Conservation (phyloP, 2,113 vertebrate genomes). For the Reinhardtius hippoglossoides region DNA sequence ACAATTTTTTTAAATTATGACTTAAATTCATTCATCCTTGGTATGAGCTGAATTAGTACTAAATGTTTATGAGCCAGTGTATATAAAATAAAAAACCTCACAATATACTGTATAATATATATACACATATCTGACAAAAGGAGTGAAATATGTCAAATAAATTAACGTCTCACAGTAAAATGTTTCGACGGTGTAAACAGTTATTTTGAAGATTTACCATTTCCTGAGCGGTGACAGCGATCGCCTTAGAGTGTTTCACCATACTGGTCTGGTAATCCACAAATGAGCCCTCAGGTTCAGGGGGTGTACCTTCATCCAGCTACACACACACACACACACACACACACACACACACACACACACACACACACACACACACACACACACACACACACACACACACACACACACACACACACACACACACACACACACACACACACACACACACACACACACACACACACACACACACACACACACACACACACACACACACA, state of each 20-base stretch:
- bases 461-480: too few species aligned
- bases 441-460: too few species aligned
- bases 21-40: too few species aligned
- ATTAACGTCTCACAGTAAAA: not conserved
- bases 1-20: too few species aligned
- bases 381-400: too few species aligned
- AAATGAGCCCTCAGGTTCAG: slow-evolving; percentile 93
- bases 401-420: too few species aligned
- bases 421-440: not conserved
- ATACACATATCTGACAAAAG: not conserved
- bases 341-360: too few species aligned
- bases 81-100: too few species aligned
- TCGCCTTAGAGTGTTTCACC: slow-evolving; percentile 96
- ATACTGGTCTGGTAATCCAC: slow-evolving; percentile 98
- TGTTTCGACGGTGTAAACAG: not conserved
- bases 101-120: not conserved
- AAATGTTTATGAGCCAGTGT: not conserved
- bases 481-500: too few species aligned
- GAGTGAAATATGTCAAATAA: not conserved
- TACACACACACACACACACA: slow-evolving; percentile 60
- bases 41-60: too few species aligned
- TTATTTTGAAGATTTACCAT: slow-evolving; percentile 87
- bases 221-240: slow-evolving; percentile 97
- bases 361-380: too few species aligned
- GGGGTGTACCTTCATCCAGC: slow-evolving; percentile 97